phyloP scores from a whole-genome alignment of 2,888 invertebrate species.

The Metellina segmentata region DNA sequence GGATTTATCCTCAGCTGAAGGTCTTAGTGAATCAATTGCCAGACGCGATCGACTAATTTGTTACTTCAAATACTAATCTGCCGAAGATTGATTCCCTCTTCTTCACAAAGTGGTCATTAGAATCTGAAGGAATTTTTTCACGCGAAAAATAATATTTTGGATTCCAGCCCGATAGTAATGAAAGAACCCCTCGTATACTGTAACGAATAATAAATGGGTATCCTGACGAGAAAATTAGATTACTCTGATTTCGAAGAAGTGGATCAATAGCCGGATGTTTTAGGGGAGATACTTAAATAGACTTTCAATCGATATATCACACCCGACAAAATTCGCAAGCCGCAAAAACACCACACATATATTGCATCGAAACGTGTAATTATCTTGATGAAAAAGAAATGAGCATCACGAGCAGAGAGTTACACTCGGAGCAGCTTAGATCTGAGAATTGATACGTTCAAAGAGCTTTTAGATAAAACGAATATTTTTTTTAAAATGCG shows the following conservation, averaged over 20 bases:
- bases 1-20: no score
- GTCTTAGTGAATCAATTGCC: no score
- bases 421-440: no score
- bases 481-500: no score
- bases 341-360: no score
- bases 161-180: constrained; percentile 3
- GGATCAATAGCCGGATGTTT: constrained; percentile 4
- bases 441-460: no score
- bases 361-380: neutral
- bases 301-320: neutral
- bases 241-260: constrained; percentile 20
- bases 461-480: no score
- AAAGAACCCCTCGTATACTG: constrained; percentile 2
- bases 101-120: constrained; percentile 8
- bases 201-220: constrained; percentile 59
- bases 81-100: neutral
- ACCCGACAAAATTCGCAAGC: neutral
- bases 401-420: no score
- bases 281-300: constrained; percentile 13
- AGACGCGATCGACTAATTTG: neutral
- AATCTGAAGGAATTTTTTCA: neutral
- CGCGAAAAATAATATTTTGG: neutral
- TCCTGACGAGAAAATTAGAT: constrained; percentile 55
- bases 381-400: neutral
- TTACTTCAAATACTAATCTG: neutral